Percentiles rank a stretch among this genome's conserved stretches.
These are phyloP conservation scores for Mungos mungo DNA, from an alignment of 2,113 vertebrate genomes.

Conservation along the genomic window DNA sequence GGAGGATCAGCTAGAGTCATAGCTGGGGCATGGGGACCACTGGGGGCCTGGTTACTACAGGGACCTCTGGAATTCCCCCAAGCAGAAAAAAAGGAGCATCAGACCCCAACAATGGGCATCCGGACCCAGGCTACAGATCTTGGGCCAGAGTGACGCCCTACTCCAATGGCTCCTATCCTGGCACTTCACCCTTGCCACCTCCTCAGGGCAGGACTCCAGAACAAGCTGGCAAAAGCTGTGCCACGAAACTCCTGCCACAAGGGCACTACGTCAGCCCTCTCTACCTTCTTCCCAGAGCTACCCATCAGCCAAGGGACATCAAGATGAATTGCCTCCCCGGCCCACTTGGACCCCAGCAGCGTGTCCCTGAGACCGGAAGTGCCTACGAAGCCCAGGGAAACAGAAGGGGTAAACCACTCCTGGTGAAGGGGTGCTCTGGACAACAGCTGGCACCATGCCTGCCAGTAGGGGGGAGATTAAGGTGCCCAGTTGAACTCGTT, in stretches of 20 bases:
- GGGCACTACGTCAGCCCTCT: conserved; percentile 33
- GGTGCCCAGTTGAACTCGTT: conserved; percentile 75
- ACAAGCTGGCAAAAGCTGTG: conserved; percentile 57
- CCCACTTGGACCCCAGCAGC: background rate
- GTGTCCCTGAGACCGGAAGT: background rate
- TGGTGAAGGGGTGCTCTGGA: background rate
- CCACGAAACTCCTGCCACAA: conserved; percentile 68
- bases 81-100: background rate
- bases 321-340: background rate
- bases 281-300: background rate
- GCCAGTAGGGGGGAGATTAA: conserved; percentile 61
- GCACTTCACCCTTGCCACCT: conserved; percentile 53
- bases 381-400: background rate
- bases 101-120: background rate
- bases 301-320: background rate
- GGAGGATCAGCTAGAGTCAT: background rate
- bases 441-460: conserved; percentile 33
- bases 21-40: background rate
- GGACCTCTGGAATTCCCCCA: background rate
- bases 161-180: background rate
- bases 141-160: background rate
- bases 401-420: background rate
- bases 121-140: background rate
- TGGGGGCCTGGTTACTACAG: background rate
- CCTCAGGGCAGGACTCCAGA: conserved; percentile 68